Conservation (phyloP, 2,113 vertebrate species). For the Sorex fumeus region DNA sequence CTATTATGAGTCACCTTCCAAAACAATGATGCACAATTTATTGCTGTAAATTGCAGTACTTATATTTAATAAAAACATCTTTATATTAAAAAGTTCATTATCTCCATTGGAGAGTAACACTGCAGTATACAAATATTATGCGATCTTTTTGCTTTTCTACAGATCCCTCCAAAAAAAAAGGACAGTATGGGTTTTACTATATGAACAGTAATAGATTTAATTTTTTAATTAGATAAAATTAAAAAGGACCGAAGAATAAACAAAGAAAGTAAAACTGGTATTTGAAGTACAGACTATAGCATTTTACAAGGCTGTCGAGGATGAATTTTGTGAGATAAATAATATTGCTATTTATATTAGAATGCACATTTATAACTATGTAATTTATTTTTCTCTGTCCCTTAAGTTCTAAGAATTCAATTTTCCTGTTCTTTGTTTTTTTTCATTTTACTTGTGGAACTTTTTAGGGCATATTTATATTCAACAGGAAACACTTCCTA, state of each 20-base stretch:
- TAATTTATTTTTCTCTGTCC: not conserved
- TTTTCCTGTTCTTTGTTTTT: not conserved
- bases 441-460: not conserved
- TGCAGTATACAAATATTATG: not conserved
- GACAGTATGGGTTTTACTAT: not conserved
- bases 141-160: not conserved
- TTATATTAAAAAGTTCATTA: not conserved
- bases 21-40: not conserved
- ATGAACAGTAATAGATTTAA: not conserved
- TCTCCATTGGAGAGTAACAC: not conserved
- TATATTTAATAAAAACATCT: not conserved
- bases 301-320: not conserved
- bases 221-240: not conserved
- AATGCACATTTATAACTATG: not conserved
- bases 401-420: not conserved
- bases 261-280: not conserved
- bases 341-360: not conserved
- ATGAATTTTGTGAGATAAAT: constrained; percentile 10
- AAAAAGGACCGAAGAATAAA: not conserved
- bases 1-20: not conserved
- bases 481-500: not conserved
- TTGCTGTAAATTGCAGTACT: not conserved
- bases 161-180: not conserved
- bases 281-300: not conserved
- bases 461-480: not conserved